Evolutionary conservation across 2,888 invertebrate genomes (phyloP), one percentile per base, ranked within the genome.

Genomic region (Parelbella ahira): DNA sequence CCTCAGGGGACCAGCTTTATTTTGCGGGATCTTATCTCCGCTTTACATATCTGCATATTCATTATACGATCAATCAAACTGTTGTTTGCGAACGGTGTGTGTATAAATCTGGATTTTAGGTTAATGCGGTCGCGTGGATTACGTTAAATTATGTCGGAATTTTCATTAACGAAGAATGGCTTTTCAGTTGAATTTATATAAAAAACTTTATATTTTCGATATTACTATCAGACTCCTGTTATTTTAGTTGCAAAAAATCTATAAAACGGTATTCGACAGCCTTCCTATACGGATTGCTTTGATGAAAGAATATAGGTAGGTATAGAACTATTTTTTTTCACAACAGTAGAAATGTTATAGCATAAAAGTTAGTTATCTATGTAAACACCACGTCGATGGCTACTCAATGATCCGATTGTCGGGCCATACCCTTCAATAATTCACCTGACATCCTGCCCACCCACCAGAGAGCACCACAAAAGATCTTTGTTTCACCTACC

Each of bases 31-130:
- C 76, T 78, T 82, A 82, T 79, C 80, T 70, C 57, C 64, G 63
- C 72, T 81, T 78, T 71, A 77, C 78, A 75, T 73, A 83, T 83
- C 83, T 86, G 82, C 82, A 84, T 83, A 83, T 81, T 86, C 83
- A 83, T 84, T 76, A 80, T 67, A 68, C 74, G 77, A 83, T 84
- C 83, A 77, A 86, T 86, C 84, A 84, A 73, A 79, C 72, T 69
- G 67, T 72, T 76, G 73, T 72, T 62, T 68, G 30, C 7, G 45
- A 44, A 36, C 47, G 45, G n/a, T 23, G 53, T 36, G 52, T 50
- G 56, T 52, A 53, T 64, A 54, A 53, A 55, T 58, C 12, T 32
- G 32, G 32, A 32, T 20, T 32, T 32, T 8, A 6, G 8, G 23
- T 1, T 4, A 15, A 15, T 15, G 15, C 4, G 2, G 15, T 15